These are phyloP conservation scores for Chrysomallon squamiferum DNA, from an alignment of 1,140 invertebrate species.

Conservation along the genomic window DNA sequence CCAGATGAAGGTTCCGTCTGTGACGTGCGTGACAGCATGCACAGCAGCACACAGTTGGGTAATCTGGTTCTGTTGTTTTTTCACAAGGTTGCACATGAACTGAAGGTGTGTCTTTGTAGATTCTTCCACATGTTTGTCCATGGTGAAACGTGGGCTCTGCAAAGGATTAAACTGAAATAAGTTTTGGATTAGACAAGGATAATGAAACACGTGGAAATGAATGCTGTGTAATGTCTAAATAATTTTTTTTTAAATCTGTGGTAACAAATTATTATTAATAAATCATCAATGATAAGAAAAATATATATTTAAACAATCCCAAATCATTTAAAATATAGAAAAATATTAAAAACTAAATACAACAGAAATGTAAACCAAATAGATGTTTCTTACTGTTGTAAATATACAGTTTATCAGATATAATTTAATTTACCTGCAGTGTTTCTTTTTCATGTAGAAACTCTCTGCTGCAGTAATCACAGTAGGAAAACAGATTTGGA, in stretches of 20 bases:
- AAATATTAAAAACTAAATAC: no score
- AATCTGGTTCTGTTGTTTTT: constrained; percentile 87
- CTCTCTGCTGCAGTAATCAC: constrained; percentile 86
- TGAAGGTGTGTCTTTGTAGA: constrained; percentile 81
- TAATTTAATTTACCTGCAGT: constrained; percentile 66
- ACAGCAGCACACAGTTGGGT: constrained; percentile 73
- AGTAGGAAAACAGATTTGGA: constrained; percentile 81
- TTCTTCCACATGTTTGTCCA: constrained; percentile 88
- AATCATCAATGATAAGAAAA: no score
- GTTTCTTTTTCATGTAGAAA: constrained; percentile 92
- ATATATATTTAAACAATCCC: no score
- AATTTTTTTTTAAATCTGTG: no score
- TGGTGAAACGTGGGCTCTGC: constrained; percentile 68
- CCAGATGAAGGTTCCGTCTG: constrained; percentile 85
- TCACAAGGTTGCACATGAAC: constrained; percentile 82
- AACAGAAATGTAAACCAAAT: no score
- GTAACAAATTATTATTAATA: no score
- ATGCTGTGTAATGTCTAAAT: no score
- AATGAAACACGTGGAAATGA: background rate
- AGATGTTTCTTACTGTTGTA: no score
- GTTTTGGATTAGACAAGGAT: constrained; percentile 5
- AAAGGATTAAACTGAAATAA: constrained; percentile 20
- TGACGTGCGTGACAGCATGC: constrained; percentile 69
- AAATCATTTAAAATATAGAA: no score
- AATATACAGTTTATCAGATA: background rate